Conservation (phyloP, 2,888 invertebrate genomes). For the Bellardia bayeri region DNA sequence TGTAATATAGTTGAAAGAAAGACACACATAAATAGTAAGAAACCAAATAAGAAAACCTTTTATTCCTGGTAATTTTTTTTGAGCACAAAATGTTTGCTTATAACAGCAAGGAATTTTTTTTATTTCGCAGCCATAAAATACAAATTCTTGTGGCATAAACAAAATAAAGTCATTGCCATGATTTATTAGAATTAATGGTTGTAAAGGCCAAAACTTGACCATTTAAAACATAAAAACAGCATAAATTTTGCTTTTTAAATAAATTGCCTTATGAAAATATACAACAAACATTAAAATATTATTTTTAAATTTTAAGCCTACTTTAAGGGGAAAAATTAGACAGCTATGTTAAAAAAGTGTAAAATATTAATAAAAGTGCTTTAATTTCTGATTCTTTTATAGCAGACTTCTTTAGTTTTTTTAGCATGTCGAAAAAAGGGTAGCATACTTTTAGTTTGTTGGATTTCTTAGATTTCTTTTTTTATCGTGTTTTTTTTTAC, state of each 20-base stretch:
- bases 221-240: constrained; percentile 31
- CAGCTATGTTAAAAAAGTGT: too few species aligned
- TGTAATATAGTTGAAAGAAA: background rate
- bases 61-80: background rate
- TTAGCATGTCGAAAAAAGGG: background rate
- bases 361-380: too few species aligned
- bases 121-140: constrained; percentile 5
- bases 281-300: background rate
- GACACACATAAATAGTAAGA: background rate
- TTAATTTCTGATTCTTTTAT: too few species aligned
- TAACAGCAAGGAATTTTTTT: background rate
- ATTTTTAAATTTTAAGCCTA: background rate
- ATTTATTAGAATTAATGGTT: constrained; percentile 53
- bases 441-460: constrained; percentile 27
- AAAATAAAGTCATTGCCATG: constrained; percentile 51
- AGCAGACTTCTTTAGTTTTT: background rate
- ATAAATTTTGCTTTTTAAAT: background rate
- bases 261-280: background rate
- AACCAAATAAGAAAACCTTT: background rate
- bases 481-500: background rate
- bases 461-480: background rate
- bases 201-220: constrained; percentile 44
- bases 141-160: constrained; percentile 1
- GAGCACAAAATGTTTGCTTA: background rate
- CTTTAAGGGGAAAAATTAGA: background rate